Evolutionary conservation across 2,113 vertebrate species (phyloP), one percentile per base, ranked within the genome.

Genomic region (Neoarius graeffei): DNA sequence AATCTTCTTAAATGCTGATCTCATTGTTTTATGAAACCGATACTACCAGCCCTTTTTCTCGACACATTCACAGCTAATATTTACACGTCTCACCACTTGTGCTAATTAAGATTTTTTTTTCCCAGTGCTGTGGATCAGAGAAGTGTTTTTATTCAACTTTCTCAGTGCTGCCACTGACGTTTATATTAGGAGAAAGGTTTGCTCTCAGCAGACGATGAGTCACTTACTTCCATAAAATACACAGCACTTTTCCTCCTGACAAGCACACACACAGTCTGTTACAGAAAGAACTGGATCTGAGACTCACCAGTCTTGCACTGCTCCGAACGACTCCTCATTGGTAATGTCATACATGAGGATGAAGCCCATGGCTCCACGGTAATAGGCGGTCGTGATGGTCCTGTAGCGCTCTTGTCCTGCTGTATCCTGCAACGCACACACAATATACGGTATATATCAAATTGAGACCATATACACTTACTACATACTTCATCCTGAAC

Each of bases 301-400:
- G 60, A 83, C 89, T 88, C 83, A 91, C 90, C 90, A 91, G 88
- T 91, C 91, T 88, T 91, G 91, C 27, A 91, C 91, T 0, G 87
- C 87, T 69, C 81, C 79, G 9, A 89, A 90, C 0, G 90, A 90
- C 59, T 90, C 90, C 79, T 89, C 87, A 42, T 42, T 42, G 42
- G 42, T 90, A 60, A 90, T 90, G 87, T 90, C 89, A 85, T 90
- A 90, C 89, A 90, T 90, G 59, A 90, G 86, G 57, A 90, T 87
- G 86, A 90, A 90, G 48, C 89, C 89, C 89, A 90, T 90, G 67
- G 90, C 90, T 1, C 90, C 90, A 1, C 90, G 79, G 86, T 91
- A 91, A 79, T 91, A 91, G 17, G 90, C 90, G 1, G 90, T 91
- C 4, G 90, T 91, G 69, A 91, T 91, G 73, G 90, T 91, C 69